These are phyloP conservation scores for Drosophila tristis DNA, from an alignment of 1,140 invertebrate species.

Conservation along the genomic window DNA sequence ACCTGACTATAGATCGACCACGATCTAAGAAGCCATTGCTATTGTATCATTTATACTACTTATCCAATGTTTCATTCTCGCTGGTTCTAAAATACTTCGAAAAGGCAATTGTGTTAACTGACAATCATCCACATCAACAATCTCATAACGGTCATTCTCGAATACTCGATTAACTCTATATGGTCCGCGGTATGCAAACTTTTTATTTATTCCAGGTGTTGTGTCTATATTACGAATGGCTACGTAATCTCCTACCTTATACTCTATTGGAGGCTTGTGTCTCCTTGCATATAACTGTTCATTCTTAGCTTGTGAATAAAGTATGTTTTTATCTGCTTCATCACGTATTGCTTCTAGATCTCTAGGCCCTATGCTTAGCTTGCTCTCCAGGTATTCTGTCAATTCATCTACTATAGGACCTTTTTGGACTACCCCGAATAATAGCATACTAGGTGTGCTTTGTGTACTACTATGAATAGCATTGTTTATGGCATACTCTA, in stretches of 20 bases:
- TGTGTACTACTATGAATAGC: conserved; percentile 1
- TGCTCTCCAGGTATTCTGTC: not conserved
- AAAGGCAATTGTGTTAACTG: conserved; percentile 5
- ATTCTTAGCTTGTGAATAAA: not conserved
- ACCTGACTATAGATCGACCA: too few relatives aligned
- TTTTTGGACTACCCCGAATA: not conserved
- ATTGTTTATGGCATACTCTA: not conserved
- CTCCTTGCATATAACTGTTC: too few relatives aligned
- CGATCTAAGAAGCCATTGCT: too few relatives aligned
- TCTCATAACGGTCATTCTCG: not conserved
- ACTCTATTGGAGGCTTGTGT: conserved; percentile 1
- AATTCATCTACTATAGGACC: conserved; percentile 6
- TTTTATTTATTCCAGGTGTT: not conserved
- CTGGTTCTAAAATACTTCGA: not conserved
- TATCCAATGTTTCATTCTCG: conserved; percentile 1
- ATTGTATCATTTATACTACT: not conserved
- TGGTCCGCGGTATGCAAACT: conserved; percentile 6
- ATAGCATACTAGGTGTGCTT: not conserved
- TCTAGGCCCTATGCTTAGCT: not conserved
- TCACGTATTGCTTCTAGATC: not conserved
- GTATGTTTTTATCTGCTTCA: not conserved
- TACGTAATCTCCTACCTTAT: conserved; percentile 4
- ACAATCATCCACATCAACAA: conserved; percentile 1
- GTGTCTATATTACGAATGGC: not conserved
- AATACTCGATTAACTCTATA: not conserved